These are phyloP conservation scores for Tichodroma muraria DNA, from an alignment of 2,113 vertebrate genomes.

Conservation along the genomic window DNA sequence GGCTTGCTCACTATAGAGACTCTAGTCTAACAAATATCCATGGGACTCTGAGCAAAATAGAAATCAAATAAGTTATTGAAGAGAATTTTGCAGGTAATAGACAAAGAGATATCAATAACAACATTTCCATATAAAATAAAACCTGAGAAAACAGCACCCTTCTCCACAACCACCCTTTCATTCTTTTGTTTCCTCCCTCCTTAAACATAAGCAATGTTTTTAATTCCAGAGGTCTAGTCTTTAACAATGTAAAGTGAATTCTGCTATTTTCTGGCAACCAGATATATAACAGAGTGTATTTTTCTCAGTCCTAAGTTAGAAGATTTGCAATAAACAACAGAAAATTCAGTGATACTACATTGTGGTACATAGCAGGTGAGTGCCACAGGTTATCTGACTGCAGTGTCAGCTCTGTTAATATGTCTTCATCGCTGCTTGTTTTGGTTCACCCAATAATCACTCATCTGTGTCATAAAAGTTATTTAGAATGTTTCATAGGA, in stretches of 20 bases:
- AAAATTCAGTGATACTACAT: not conserved
- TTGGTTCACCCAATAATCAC: not conserved
- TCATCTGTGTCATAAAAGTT: not conserved
- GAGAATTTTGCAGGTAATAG: not conserved
- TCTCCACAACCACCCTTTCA: not conserved
- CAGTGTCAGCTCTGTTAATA: not conserved
- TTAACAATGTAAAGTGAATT: not conserved
- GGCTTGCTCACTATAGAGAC: not conserved
- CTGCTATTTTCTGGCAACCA: not conserved
- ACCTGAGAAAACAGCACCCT: not conserved
- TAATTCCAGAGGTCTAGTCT: not conserved
- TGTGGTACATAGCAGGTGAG: not conserved
- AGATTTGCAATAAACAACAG: not conserved
- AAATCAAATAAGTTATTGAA: not conserved
- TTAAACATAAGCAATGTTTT: not conserved
- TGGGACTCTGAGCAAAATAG: not conserved
- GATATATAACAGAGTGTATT: not conserved
- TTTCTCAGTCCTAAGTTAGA: not conserved
- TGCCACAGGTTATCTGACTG: no score
- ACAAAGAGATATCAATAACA: not conserved
- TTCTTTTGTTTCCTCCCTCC: not conserved
- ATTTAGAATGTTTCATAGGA: not conserved
- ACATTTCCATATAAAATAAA: not conserved
- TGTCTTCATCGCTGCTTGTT: not conserved
- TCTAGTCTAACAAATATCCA: not conserved